Percentiles rank a stretch among this genome's conserved stretches.
Conservation (phyloP, 2,888 invertebrate genomes). For the Sclerodermus sp. region DNA sequence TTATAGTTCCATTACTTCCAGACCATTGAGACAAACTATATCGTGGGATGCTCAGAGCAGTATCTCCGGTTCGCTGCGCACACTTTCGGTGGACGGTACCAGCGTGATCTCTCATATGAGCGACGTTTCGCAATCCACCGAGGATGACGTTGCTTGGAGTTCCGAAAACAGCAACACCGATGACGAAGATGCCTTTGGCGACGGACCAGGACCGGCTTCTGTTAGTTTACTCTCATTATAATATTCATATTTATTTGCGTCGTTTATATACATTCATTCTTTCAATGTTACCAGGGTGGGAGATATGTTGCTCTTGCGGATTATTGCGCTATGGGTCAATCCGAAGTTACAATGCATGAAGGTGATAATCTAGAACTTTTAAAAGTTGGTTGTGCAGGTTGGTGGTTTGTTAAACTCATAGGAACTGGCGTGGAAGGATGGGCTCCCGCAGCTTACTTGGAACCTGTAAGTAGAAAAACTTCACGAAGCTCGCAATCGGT, state of each 20-base stretch:
- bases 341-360: slow-evolving; percentile 87
- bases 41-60: slow-evolving; percentile 71
- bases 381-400: slow-evolving; percentile 92
- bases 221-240: slow-evolving; percentile 54
- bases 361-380: slow-evolving; percentile 88
- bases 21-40: slow-evolving; percentile 74
- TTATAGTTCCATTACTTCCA: slow-evolving; percentile 41
- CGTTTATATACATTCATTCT: slow-evolving; percentile 4
- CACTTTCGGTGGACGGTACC: slow-evolving; percentile 51
- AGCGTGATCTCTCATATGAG: slow-evolving; percentile 51
- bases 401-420: slow-evolving; percentile 91
- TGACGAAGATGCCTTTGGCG: slow-evolving; percentile 74
- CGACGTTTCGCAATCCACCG: slow-evolving; percentile 57
- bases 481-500: slow-evolving; percentile 69
- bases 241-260: not conserved
- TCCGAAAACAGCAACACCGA: slow-evolving; percentile 91
- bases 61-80: slow-evolving; percentile 55
- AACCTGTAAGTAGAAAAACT: slow-evolving; percentile 73
- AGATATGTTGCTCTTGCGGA: slow-evolving; percentile 88
- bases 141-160: slow-evolving; percentile 84
- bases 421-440: slow-evolving; percentile 82
- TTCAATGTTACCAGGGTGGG: slow-evolving; percentile 65
- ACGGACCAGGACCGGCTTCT: slow-evolving; percentile 61
- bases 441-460: slow-evolving; percentile 93
- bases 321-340: slow-evolving; percentile 88